phyloP scores from a whole-genome alignment of 1,140 invertebrate species.

The Diuraphis noxia region DNA sequence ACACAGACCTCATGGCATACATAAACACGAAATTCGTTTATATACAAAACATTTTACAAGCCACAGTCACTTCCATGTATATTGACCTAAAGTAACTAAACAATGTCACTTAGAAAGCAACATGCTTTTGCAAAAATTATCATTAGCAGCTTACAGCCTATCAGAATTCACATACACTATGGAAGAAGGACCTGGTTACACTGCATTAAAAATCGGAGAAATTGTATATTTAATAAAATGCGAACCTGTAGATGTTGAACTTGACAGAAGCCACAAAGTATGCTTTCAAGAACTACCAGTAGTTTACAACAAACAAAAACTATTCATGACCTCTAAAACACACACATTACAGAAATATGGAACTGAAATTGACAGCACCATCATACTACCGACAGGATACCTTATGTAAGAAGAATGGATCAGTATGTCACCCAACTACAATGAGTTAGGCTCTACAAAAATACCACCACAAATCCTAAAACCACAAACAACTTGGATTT shows the following conservation, averaged over 20 bases:
- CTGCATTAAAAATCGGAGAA: neutral
- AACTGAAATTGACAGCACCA: slow-evolving; percentile 18
- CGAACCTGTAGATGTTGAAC: neutral
- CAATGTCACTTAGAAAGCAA: neutral
- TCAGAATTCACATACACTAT: neutral
- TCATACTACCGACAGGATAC: neutral
- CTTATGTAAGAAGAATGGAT: neutral
- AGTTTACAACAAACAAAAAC: neutral
- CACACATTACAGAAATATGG: neutral
- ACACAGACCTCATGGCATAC: neutral
- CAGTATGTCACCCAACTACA: neutral
- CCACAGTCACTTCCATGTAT: neutral
- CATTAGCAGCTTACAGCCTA: neutral
- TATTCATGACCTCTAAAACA: neutral
- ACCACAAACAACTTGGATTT: neutral
- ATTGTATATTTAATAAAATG: slow-evolving; percentile 26
- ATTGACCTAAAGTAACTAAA: neutral
- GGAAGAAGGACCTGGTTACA: neutral
- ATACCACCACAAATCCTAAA: neutral
- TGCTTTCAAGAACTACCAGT: neutral
- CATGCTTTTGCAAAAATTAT: neutral
- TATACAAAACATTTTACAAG: neutral
- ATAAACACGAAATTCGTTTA: neutral
- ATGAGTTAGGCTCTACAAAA: too few species aligned
- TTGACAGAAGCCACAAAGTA: neutral